Base-by-base conservation (phyloP, 2,888 invertebrate species). In the Kuschelorhynchus macadamiae region DNA sequence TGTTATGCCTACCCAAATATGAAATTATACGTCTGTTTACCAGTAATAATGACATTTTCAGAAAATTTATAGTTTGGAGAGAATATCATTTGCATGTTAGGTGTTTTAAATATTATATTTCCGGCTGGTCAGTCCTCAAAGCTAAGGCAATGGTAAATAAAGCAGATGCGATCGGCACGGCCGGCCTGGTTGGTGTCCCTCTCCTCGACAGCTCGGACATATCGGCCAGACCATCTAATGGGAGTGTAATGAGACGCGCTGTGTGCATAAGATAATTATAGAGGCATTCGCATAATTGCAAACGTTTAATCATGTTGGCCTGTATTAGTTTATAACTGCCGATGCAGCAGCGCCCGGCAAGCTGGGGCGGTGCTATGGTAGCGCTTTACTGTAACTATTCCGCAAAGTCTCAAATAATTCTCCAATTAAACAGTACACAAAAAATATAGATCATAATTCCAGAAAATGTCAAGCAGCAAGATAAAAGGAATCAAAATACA, bases 181-280 rank as follows among this genome's bases (percentile, higher is more conserved):
- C 17, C 17, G 57, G 39, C 41, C 47, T 36, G 12, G 47, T 39
- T 7, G 16, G 47, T 55, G 60, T 62, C 56, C 67, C 49, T 44
- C 61, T 61, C 61, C 42, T 61, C 47, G 67, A 62, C 67, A 66
- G 53, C 59, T 66, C 53, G 41, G 63, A 65, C 66, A 61, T 70
- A 70, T 70, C 70, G 65, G 49, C 30, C 44, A 47, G 65, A 33
- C 64, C 39, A 70, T 70, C 70, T 70, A 70, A 70, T 70, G 67
- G 70, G 62, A 57, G 67, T 63, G 70, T 70, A 70, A 70, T 70
- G 70, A 70, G 70, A 63, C 60, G 59, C 62, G 64, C 63, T 70
- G 70, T 70, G 70, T 67, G 67, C 70, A 67, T 70, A 63, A 69
- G 66, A 68, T 65, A 65, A 68, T 68, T 68, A 68, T 65, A 68